Base-by-base conservation (phyloP, 2,113 vertebrate species). In the Chlamydotis undulata region DNA sequence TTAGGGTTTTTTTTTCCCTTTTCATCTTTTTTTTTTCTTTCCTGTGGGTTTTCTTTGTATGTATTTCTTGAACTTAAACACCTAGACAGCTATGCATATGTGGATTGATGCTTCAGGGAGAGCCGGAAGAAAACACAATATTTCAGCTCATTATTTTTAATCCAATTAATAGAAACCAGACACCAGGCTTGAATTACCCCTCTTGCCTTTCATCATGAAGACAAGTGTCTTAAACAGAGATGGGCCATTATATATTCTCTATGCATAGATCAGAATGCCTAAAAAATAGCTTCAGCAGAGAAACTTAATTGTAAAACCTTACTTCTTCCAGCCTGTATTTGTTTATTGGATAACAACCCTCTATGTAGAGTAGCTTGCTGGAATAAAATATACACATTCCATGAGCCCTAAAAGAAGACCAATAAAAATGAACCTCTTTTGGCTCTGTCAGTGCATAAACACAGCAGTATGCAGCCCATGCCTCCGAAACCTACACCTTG, bases 131-230 rank as follows among this genome's bases (percentile, higher is more conserved):
- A 94, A 94, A 84, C 45, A 75, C 19, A 53, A 13, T 65, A 71
- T 67, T 94, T 95, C 47, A 87, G 10, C 8, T 94, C 33, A 70
- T 91, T 77, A 80, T 85, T 89, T 91, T 92, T 50, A 89, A 92
- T 83, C 88, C 64, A 73, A 90, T 95, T 94, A 95, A 95, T 89
- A 86, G 70, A 81, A 89, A 90, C 14, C 80, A 91, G 88, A 56
- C 60, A 89, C 74, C 18, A 81, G 65, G 47, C 43, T 94, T 91
- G 64, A 92, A 88, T 94, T 83, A 84, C 49, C 56, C 13, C 25
- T 94, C 47, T 80, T 87, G 83, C 29, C 33, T 87, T 87, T 94
- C 37, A 41, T 85, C 52, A 71, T 18, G n/a, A 84, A 92, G 82
- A 70, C 28, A 89, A 77, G 33, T 77, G 31, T 74, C 71, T 94